Evolutionary conservation across 2,113 vertebrate species (phyloP).

Genomic region (Sinocyclocheilus rhinocerous): DNA sequence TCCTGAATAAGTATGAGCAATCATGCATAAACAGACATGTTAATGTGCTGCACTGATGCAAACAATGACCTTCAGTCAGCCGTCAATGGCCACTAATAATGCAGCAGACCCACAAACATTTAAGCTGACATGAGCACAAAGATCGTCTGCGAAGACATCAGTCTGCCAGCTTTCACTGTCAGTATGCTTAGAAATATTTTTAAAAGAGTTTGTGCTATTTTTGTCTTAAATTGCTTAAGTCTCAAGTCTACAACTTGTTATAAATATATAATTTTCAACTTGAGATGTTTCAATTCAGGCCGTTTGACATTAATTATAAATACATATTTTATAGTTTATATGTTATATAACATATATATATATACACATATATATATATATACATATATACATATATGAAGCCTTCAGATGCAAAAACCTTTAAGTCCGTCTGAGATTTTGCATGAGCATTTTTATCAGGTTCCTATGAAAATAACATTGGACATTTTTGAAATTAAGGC

Average conservation of each 20-base stretch:
- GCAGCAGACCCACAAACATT: not conserved
- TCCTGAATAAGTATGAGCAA: slow-evolving; percentile 1
- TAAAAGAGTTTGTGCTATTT: not conserved
- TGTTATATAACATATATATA: not conserved
- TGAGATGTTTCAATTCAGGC: not conserved
- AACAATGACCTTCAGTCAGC: not conserved
- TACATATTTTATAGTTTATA: not conserved
- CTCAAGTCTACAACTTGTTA: no score
- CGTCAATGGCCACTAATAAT: not conserved
- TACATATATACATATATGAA: no score
- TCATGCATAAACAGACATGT: not conserved
- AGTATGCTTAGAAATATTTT: not conserved
- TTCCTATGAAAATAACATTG: no score
- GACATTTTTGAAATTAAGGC: no score
- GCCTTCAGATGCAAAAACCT: no score
- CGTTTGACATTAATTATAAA: not conserved
- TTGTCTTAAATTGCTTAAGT: not conserved
- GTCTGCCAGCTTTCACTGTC: not conserved
- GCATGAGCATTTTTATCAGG: no score
- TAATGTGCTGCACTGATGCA: not conserved
- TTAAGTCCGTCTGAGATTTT: no score
- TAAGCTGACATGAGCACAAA: not conserved
- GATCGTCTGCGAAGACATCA: not conserved
- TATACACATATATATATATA: no score
- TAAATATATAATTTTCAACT: not conserved